phyloP scores from a whole-genome alignment of 2,888 invertebrate species.

The Tinea trinotella region DNA sequence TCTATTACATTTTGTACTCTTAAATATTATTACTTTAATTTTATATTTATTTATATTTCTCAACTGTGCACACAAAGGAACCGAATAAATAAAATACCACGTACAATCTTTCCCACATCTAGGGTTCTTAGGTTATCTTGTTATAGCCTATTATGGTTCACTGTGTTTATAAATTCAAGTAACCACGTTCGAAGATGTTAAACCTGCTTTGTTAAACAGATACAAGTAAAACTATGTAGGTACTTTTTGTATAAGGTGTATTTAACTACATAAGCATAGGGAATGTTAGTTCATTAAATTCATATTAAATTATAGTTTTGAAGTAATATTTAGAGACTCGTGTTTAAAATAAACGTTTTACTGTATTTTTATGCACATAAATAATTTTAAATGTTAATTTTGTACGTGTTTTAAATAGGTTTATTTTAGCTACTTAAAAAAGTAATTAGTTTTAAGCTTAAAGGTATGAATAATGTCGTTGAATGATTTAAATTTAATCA shows the following conservation, averaged over 20 bases:
- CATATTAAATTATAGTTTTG: conserved; percentile 5
- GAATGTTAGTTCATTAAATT: conserved; percentile 4
- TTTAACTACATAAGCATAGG: background rate
- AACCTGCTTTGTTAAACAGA: conserved; percentile 10
- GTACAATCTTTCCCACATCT: conserved; percentile 4
- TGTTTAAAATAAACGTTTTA: conserved; percentile 2
- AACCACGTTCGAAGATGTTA: conserved; percentile 4
- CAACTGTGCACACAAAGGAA: background rate
- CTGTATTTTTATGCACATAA: background rate
- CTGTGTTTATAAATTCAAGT: conserved; percentile 18
- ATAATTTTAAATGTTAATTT: background rate
- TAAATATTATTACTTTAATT: too few relatives aligned
- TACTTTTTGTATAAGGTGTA: background rate
- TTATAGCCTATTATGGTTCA: conserved; percentile 15
- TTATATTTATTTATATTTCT: too few relatives aligned
- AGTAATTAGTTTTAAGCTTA: too few relatives aligned
- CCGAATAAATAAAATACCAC: background rate
- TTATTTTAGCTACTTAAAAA: too few relatives aligned
- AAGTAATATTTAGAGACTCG: background rate
- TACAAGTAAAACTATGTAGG: conserved; percentile 5
- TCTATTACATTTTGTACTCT: too few relatives aligned
- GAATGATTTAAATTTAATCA: too few relatives aligned
- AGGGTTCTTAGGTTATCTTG: conserved; percentile 9
- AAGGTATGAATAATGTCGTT: too few relatives aligned
- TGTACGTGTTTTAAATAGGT: background rate